Evolutionary conservation across 2,797 vertebrate genomes (phyloP).

Genomic region (Sebastes hubbsi): DNA sequence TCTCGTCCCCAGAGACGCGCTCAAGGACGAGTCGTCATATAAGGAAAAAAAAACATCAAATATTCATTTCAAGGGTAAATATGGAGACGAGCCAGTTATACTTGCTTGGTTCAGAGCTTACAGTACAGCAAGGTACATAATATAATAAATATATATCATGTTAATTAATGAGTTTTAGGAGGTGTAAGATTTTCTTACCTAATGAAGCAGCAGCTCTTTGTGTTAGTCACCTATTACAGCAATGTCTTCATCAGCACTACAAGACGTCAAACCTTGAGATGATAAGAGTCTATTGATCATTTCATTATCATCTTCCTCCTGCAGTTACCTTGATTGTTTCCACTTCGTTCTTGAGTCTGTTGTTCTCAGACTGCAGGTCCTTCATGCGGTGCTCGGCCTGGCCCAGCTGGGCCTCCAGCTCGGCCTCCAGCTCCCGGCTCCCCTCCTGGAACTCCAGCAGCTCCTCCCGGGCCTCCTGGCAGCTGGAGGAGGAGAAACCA

Average conservation of each 20-base stretch:
- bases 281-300: neutral
- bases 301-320: neutral
- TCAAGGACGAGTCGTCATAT: constrained; percentile 33
- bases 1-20: constrained; percentile 23
- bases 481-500: constrained; percentile 73
- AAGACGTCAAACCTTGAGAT: neutral
- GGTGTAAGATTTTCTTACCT: too few relatives aligned
- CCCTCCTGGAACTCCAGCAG: constrained; percentile 96
- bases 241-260: neutral
- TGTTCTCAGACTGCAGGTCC: constrained; percentile 93
- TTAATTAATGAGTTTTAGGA: too few relatives aligned
- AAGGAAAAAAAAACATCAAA: constrained; percentile 34
- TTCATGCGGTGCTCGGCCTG: constrained; percentile 92
- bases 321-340: constrained; percentile 88
- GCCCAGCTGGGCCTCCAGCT: constrained; percentile 92
- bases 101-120: neutral
- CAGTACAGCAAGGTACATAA: too few relatives aligned
- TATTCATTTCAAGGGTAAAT: constrained; percentile 22
- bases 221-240: neutral
- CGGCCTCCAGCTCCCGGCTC: constrained; percentile 94
- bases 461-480: constrained; percentile 93
- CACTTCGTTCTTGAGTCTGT: constrained; percentile 90
- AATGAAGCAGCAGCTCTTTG: too few relatives aligned
- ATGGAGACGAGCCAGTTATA: neutral
- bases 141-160: too few relatives aligned